A percentile compares a stretch with the other conserved stretches of the same genome.
These are phyloP conservation scores for Ptyas mucosa DNA, from an alignment of 2,113 vertebrate species.

Conservation along the genomic window DNA sequence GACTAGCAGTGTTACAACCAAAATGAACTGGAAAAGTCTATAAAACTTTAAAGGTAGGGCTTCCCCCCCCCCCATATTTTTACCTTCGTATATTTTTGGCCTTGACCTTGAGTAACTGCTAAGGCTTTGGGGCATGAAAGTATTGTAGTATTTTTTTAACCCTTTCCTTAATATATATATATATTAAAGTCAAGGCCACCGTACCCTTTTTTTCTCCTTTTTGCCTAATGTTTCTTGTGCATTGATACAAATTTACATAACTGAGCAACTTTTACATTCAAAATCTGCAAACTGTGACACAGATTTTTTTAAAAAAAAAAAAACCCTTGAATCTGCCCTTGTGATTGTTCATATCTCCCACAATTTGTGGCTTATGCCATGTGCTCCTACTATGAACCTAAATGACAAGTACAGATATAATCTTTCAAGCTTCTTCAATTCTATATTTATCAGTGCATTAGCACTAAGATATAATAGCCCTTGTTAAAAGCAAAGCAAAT, in stretches of 20 bases:
- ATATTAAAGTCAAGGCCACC: not conserved
- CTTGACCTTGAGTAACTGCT: not conserved
- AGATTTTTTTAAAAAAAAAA: not conserved
- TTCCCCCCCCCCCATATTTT: no score
- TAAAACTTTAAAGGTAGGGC: not conserved
- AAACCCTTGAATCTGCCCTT: not conserved
- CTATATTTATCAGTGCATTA: not conserved
- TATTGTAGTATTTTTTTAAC: not conserved
- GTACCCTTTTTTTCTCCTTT: not conserved
- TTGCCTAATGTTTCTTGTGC: not conserved
- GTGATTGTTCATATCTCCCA: not conserved
- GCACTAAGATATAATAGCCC: not conserved
- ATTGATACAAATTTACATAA: not conserved
- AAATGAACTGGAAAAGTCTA: not conserved
- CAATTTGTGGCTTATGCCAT: not conserved
- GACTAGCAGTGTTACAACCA: not conserved
- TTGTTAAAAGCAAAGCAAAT: not conserved
- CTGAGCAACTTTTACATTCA: not conserved
- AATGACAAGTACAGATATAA: not conserved
- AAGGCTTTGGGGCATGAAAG: not conserved
- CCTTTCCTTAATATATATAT: not conserved
- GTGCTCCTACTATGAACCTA: not conserved
- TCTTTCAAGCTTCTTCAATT: not conserved
- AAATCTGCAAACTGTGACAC: not conserved
- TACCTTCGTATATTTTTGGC: not conserved